Evolutionary conservation across 2,888 invertebrate genomes (phyloP).

Genomic region (Ormyrus thymus): DNA sequence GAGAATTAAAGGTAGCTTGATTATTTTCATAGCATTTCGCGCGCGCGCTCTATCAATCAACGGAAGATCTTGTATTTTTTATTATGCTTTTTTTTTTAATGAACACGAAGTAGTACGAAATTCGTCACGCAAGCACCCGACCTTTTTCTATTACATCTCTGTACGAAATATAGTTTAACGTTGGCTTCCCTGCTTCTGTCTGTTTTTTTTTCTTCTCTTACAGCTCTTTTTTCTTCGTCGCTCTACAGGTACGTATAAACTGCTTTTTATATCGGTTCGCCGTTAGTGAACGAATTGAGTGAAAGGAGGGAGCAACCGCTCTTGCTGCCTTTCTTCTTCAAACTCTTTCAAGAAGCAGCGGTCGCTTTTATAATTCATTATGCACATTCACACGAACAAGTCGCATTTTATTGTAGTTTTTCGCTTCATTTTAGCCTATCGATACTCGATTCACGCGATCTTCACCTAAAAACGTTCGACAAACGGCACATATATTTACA

Average conservation of each 20-base stretch:
- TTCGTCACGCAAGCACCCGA: constrained; percentile 37
- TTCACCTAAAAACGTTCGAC: constrained; percentile 6
- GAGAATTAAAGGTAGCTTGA: constrained; percentile 50
- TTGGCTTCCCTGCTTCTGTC: constrained; percentile 11
- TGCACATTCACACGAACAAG: constrained; percentile 50
- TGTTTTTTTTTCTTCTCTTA: constrained; percentile 21
- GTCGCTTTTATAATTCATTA: constrained; percentile 57
- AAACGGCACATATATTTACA: constrained; percentile 51
- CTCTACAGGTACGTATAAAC: constrained; percentile 48
- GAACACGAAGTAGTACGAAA: constrained; percentile 43
- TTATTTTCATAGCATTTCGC: constrained; percentile 45
- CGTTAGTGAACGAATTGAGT: constrained; percentile 1
- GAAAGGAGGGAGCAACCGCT: constrained; percentile 29
- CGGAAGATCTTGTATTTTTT: constrained; percentile 66
- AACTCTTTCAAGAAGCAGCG: constrained; percentile 44
- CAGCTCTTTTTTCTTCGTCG: constrained; percentile 13
- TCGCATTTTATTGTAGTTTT: constrained; percentile 5
- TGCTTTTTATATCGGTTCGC: constrained; percentile 8
- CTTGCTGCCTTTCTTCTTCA: neutral
- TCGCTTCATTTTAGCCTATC: constrained; percentile 52
- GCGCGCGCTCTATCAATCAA: constrained; percentile 52
- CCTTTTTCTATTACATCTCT: constrained; percentile 8
- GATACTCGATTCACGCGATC: constrained; percentile 53
- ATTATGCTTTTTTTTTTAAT: constrained; percentile 34
- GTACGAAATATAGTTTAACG: constrained; percentile 29